A percentile compares a stretch with the other conserved stretches of the same genome.
phyloP scores from a whole-genome alignment of 92 coral and sea anemone species.

The Plumapathes pennacea region DNA sequence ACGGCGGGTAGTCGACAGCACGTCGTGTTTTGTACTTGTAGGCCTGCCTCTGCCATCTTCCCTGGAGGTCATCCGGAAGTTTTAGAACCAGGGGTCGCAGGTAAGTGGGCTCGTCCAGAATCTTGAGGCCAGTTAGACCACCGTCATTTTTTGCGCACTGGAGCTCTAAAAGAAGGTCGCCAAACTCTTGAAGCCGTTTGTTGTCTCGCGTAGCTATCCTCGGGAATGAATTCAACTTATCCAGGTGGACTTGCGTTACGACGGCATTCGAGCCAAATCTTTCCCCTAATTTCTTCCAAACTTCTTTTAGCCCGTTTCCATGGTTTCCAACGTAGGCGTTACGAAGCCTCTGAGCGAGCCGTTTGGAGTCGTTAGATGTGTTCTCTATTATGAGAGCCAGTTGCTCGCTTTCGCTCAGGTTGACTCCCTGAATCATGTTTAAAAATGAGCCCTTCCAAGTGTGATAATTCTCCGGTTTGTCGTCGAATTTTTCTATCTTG shows the following conservation, averaged over 20 bases:
- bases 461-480: conserved; percentile 54
- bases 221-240: conserved; percentile 31
- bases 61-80: conserved; percentile 51
- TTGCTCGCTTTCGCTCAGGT: conserved; percentile 44
- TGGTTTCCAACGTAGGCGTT: conserved; percentile 50
- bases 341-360: conserved; percentile 43
- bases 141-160: conserved; percentile 57
- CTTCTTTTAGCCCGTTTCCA: conserved; percentile 31
- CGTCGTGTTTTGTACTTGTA: conserved; percentile 12
- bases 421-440: conserved; percentile 51
- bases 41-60: conserved; percentile 65
- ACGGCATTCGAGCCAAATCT: conserved; percentile 56
- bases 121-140: conserved; percentile 48
- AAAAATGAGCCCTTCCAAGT: conserved; percentile 46
- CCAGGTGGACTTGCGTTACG: conserved; percentile 48
- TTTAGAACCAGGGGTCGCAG: conserved; percentile 29
- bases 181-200: conserved; percentile 50
- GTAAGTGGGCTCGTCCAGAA: conserved; percentile 41
- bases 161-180: conserved; percentile 44
- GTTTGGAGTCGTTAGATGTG: conserved; percentile 30
- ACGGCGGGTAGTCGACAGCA: conserved; percentile 51
- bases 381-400: conserved; percentile 47
- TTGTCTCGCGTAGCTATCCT: conserved; percentile 22
- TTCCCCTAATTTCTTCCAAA: conserved; percentile 49
- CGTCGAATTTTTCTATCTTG: conserved; percentile 58